Conservation (phyloP, 2,888 invertebrate genomes). For the Bruchidius siliquastri region DNA sequence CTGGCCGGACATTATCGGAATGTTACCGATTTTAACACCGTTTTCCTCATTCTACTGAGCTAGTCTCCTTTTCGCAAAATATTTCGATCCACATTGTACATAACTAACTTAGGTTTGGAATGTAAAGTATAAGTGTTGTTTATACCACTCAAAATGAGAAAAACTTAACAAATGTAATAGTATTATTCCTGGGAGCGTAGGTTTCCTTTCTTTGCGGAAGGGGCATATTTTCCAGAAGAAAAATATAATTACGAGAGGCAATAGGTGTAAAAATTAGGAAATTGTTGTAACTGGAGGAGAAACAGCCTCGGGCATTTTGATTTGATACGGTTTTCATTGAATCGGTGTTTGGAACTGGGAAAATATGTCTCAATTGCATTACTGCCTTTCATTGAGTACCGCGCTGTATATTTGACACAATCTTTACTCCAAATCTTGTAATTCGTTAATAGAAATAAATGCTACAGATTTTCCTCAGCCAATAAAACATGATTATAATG, state of each 20-base stretch:
- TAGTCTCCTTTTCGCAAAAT: slow-evolving; percentile 2
- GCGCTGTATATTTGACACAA: too few relatives aligned
- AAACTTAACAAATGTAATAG: background rate
- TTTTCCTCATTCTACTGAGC: background rate
- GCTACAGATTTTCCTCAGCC: too few relatives aligned
- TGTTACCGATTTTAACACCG: background rate
- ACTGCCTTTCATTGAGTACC: too few relatives aligned
- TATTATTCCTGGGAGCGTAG: background rate
- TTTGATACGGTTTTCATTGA: background rate
- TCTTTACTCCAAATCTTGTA: too few relatives aligned
- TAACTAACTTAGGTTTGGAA: slow-evolving; percentile 1
- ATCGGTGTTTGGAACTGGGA: background rate
- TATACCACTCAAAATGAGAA: slow-evolving; percentile 29
- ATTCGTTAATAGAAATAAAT: too few relatives aligned
- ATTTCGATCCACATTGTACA: slow-evolving; percentile 3
- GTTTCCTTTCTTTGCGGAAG: background rate
- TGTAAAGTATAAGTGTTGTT: slow-evolving; percentile 31
- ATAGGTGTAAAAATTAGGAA: background rate
- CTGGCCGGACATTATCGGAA: too few relatives aligned
- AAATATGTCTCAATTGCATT: too few relatives aligned
- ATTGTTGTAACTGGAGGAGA: background rate
- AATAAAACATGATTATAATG: too few relatives aligned
- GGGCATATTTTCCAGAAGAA: background rate
- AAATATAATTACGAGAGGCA: background rate
- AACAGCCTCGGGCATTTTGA: background rate